These are phyloP conservation scores for Pachydiplax longipennis DNA, from an alignment of 2,888 invertebrate genomes.

Conservation along the genomic window DNA sequence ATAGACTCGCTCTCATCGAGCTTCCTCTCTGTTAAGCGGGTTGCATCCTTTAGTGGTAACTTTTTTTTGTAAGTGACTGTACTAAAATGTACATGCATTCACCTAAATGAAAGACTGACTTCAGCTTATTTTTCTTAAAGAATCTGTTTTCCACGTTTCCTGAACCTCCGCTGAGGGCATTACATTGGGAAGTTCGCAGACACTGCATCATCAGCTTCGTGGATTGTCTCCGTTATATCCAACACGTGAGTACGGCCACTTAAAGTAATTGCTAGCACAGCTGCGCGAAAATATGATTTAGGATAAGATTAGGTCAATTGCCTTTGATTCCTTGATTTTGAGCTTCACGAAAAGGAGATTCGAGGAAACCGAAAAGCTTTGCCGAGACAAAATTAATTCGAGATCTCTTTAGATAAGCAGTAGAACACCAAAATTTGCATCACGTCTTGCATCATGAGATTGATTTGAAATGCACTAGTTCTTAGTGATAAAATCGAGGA, in stretches of 20 bases:
- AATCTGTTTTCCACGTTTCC: slow-evolving; percentile 63
- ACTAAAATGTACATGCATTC: too few relatives aligned
- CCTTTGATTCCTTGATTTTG: neutral
- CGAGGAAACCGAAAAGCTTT: neutral
- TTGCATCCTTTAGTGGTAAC: too few relatives aligned
- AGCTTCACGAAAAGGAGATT: neutral
- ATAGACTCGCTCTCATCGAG: too few relatives aligned
- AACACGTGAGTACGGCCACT: slow-evolving; percentile 52
- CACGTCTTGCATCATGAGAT: too few relatives aligned
- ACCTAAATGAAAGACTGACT: too few relatives aligned
- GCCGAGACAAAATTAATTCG: too few relatives aligned
- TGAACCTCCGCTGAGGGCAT: slow-evolving; percentile 63
- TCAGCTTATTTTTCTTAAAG: slow-evolving; percentile 50
- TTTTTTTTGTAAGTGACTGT: too few relatives aligned
- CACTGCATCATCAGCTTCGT: slow-evolving; percentile 65
- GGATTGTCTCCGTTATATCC: slow-evolving; percentile 67
- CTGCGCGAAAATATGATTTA: neutral
- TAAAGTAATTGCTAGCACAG: neutral
- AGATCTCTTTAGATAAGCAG: too few relatives aligned
- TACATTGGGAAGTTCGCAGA: slow-evolving; percentile 70
- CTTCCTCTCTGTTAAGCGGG: too few relatives aligned
- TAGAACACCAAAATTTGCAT: too few relatives aligned
- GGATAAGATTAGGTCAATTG: neutral
- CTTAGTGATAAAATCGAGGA: too few relatives aligned
- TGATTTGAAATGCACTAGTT: too few relatives aligned